phyloP scores from a whole-genome alignment of 2,113 vertebrate genomes.

The Oxyruncus cristatus region DNA sequence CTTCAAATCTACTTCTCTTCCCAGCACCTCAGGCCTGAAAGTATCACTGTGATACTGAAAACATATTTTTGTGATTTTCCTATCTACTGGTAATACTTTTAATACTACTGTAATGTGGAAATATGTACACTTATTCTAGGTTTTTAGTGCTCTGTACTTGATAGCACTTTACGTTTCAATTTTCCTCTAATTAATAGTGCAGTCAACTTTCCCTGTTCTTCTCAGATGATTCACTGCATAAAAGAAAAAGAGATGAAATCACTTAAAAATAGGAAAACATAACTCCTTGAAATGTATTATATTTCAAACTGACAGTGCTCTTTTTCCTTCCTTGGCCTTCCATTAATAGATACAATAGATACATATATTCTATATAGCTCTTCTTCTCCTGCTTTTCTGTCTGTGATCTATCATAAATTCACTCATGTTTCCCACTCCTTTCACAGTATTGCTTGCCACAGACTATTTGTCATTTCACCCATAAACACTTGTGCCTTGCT shows the following conservation, averaged over 20 bases:
- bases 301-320: constrained; percentile 16
- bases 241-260: background rate
- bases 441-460: background rate
- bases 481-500: background rate
- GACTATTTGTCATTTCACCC: background rate
- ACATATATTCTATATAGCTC: background rate
- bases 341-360: constrained; percentile 18
- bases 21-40: background rate
- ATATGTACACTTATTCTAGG: background rate
- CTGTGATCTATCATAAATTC: background rate
- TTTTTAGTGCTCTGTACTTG: background rate
- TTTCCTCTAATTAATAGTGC: constrained; percentile 36
- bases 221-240: constrained; percentile 4
- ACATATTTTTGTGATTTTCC: background rate
- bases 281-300: background rate
- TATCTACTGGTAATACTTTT: background rate
- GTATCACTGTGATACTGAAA: background rate
- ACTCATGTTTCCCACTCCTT: background rate
- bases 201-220: background rate
- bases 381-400: background rate
- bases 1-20: background rate
- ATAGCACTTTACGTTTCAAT: constrained; percentile 16
- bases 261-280: constrained; percentile 7
- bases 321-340: constrained; percentile 1
- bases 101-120: background rate